A percentile compares a stretch with the other conserved stretches of the same genome.
Evolutionary conservation across 2,113 vertebrate species (phyloP).

Genomic region (Ranitomeya variabilis): DNA sequence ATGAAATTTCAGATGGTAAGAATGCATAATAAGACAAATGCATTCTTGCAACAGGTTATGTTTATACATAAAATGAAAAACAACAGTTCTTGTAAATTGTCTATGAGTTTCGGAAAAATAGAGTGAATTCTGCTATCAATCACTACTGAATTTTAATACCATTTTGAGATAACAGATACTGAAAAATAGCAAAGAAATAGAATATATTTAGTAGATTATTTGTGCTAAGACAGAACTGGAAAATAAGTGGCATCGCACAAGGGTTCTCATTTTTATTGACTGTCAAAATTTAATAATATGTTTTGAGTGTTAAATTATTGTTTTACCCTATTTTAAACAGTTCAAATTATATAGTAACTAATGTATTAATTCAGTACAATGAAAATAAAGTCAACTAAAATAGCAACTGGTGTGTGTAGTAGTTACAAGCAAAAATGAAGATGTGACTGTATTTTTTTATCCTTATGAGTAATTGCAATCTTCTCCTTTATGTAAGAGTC

Average conservation of each 20-base stretch:
- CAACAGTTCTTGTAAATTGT: neutral
- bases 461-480: neutral
- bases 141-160: neutral
- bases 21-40: neutral
- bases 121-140: no score
- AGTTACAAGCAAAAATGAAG: neutral
- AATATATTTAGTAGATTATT: neutral
- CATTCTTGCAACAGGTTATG: neutral
- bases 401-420: neutral
- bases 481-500: no score
- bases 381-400: neutral
- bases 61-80: neutral
- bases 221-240: neutral
- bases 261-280: neutral
- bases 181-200: neutral
- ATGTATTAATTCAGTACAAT: conserved; percentile 4
- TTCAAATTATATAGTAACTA: neutral
- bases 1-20: neutral
- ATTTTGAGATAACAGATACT: neutral
- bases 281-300: neutral
- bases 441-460: neutral
- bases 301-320: neutral
- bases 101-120: neutral
- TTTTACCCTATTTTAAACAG: neutral
- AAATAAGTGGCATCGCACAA: neutral